Base-by-base conservation (phyloP, 2,113 vertebrate species). In the Hypanus sabinus region DNA sequence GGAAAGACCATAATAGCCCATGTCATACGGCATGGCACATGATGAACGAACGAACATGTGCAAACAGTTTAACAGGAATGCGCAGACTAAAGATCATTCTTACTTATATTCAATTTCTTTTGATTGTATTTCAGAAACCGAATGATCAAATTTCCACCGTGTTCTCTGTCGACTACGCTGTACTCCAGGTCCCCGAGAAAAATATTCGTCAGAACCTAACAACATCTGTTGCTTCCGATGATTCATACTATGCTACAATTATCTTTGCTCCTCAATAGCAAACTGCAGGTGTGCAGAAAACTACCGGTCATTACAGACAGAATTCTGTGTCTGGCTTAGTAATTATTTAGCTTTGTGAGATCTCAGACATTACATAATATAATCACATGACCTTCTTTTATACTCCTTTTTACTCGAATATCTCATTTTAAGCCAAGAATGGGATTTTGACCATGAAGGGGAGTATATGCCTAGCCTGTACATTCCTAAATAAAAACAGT, bases 211-310 rank as follows among this genome's bases (percentile, higher is more conserved):
- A 93, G 68, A 73, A 55, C 55, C 91, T 73, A 71, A 65, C 91
- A 30, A 27, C 70, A 27, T 93, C 91, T 46, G 14, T 93, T 36
- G 4, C 36, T 5, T 93, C 65, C 30, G 91, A 93, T 75, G 91
- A 93, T 55, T 71, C 91, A 30, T 93, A 27, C 68, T 93, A 93
- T 46, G 91, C 91, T 73, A 93, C 91, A 46, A 71, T 93, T 27
- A 70, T 93, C 46, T 93, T 93, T 73, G 68, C 91, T 22, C 91
- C 70, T 93, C 33, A 93, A 73, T 8, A 55, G 24, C 91, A 93
- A 46, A 70, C 68, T 46, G 65, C 68, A 6, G 24, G 70, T 73
- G 68, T 38, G 91, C 68, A 75, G 70, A 93, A 73, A 93, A 93
- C 27, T 38, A 71, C 38, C 27, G 14, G 14, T 2, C 2, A 16